Percentiles rank a stretch among this genome's conserved stretches.
Conservation (phyloP, 2,888 invertebrate genomes). For the Pyralis farinalis region DNA sequence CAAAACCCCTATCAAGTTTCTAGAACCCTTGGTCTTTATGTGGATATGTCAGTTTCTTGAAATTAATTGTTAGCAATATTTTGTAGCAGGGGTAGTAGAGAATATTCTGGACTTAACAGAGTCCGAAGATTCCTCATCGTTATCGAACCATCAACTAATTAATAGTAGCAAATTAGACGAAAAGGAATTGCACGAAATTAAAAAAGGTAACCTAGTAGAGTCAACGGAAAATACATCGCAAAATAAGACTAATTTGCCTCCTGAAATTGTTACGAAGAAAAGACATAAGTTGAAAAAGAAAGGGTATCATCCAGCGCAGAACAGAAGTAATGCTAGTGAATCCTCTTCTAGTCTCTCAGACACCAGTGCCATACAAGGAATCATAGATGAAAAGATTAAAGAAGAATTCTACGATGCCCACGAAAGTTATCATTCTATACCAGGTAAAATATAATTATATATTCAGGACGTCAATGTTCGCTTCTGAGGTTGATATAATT, state of each 20-base stretch:
- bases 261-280: conserved; percentile 28
- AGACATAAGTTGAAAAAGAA: conserved; percentile 36
- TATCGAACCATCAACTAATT: conserved; percentile 25
- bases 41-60: too few relatives aligned
- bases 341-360: conserved; percentile 38
- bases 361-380: conserved; percentile 22
- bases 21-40: too few relatives aligned
- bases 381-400: conserved; percentile 25
- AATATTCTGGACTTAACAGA: conserved; percentile 32
- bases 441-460: conserved; percentile 43
- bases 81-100: conserved; percentile 27
- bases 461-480: too few relatives aligned
- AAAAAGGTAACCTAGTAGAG: conserved; percentile 27
- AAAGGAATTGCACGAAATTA: conserved; percentile 46
- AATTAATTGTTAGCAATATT: too few relatives aligned
- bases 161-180: conserved; percentile 31
- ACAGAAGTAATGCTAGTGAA: conserved; percentile 23
- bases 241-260: conserved; percentile 10
- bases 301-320: conserved; percentile 12
- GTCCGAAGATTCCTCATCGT: conserved; percentile 32
- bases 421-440: conserved; percentile 47
- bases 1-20: too few relatives aligned
- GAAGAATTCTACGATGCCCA: conserved; percentile 61
- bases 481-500: too few relatives aligned
- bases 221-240: too few relatives aligned